Evolutionary conservation across 2,888 invertebrate species (phyloP), one percentile per base, ranked within the genome.

Genomic region (Cerceris ruficornis): DNA sequence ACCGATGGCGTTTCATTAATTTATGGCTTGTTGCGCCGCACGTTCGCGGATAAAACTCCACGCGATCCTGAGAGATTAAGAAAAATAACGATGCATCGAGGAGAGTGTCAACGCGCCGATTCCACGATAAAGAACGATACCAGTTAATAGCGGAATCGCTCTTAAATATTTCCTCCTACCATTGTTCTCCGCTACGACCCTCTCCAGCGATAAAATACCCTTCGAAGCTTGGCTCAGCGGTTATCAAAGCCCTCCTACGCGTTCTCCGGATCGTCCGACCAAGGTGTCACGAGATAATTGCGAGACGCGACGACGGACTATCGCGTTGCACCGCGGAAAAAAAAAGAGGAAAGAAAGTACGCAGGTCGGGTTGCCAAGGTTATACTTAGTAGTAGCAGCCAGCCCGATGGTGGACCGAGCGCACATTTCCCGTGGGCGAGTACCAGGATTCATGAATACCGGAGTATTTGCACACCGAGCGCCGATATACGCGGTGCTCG

Each of bases 371-470:
- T 41, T 58, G 28, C 65, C 60, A 79, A 74, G 70, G 76, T 76
- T 81, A 68, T 43, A 59, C 42, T 60, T 62, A 28, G 15, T 17
- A 54, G 75, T 52, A 52, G 58, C 62, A 71, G 73, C 46, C 69
- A 73, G 73, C 69, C 70, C 62, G 71, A 70, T 62, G 73, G 81
- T 79, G 82, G 84, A 75, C 76, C 85, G 69, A 80, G 74, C 77
- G 84, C 80, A 86, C 86, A 86, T 83, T 87, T 85, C 88, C 87
- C 78, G 85, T 85, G 85, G 89, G 84, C 86, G 81, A 84, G 82
- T 81, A 84, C 82, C 86, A 75, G 86, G 88, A 86, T 89, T 90
- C 90, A 91, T 91, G 91, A 91, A 91, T 91, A 89, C 89, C 84
- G 69, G 88, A 91, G 90, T 90, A 91, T 91, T 91, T 90, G 90